Conservation (phyloP, 1,140 invertebrate genomes). For the Diorhabda carinulata region DNA sequence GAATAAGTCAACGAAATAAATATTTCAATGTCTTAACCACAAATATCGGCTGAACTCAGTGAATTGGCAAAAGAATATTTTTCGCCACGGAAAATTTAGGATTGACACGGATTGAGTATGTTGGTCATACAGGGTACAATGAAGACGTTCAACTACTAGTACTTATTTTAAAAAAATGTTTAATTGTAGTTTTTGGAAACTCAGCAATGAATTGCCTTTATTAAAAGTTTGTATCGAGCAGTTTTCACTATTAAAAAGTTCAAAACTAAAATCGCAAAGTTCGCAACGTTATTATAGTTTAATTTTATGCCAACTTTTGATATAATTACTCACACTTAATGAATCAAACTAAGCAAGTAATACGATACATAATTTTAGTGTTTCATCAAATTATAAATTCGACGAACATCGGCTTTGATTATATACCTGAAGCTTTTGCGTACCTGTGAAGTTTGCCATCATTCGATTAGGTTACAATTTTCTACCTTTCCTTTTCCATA, state of each 20-base stretch:
- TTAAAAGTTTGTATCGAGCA: neutral
- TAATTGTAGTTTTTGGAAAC: no score
- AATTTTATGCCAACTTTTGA: neutral
- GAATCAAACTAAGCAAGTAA: slow-evolving; percentile 1
- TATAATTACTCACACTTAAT: slow-evolving; percentile 3
- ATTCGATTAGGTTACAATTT: slow-evolving; percentile 1
- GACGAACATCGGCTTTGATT: neutral
- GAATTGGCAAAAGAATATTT: no score
- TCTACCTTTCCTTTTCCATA: slow-evolving; percentile 1
- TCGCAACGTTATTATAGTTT: neutral
- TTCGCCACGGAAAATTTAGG: no score
- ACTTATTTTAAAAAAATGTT: no score
- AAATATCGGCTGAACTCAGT: no score
- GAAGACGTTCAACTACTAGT: no score
- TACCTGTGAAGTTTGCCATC: neutral
- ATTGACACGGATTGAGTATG: no score
- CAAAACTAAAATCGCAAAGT: neutral
- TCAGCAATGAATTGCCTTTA: neutral
- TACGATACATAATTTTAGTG: slow-evolving; percentile 2
- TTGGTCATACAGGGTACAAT: no score
- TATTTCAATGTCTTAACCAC: no score
- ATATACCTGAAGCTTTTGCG: neutral
- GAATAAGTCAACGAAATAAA: no score
- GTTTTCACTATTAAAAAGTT: neutral
- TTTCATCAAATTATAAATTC: slow-evolving; percentile 3